Evolutionary conservation across 2,113 vertebrate species (phyloP).

Genomic region (Cyanistes caeruleus): DNA sequence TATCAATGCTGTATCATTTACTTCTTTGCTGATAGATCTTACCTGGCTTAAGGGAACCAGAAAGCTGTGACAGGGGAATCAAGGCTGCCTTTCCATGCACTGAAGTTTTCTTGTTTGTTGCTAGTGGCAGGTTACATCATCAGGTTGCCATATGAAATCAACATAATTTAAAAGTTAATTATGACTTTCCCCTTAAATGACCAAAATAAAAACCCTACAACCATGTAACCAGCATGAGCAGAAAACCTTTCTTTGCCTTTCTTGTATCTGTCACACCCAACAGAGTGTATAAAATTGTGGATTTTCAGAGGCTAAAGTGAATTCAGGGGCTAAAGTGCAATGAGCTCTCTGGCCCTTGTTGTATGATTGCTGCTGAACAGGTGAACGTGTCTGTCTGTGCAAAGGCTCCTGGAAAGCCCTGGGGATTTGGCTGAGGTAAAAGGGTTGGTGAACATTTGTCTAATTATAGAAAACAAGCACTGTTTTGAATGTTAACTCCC

Average conservation of each 20-base stretch:
- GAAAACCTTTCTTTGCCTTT: not conserved
- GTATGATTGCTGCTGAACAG: conserved; percentile 13
- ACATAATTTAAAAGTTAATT: not conserved
- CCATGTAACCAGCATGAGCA: accelerated
- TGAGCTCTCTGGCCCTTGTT: not conserved
- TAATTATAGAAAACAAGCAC: conserved; percentile 42
- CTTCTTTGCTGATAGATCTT: not conserved
- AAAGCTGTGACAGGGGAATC: not conserved
- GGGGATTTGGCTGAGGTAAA: not conserved
- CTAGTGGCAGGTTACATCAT: not conserved
- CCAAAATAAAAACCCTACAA: not conserved
- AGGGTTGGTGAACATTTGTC: not conserved
- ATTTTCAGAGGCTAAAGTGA: not conserved
- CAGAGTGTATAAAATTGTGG: not conserved
- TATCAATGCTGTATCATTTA: not conserved
- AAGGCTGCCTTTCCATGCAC: not conserved
- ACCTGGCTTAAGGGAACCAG: not conserved
- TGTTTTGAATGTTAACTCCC: conserved; percentile 26
- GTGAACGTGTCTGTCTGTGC: not conserved
- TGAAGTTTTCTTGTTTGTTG: not conserved
- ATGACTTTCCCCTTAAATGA: not conserved
- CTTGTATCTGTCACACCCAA: not conserved
- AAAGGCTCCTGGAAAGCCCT: not conserved
- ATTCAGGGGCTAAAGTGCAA: not conserved
- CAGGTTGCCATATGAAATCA: not conserved